Conservation (phyloP, 2,888 invertebrate genomes). For the Harpalus rufipes region DNA sequence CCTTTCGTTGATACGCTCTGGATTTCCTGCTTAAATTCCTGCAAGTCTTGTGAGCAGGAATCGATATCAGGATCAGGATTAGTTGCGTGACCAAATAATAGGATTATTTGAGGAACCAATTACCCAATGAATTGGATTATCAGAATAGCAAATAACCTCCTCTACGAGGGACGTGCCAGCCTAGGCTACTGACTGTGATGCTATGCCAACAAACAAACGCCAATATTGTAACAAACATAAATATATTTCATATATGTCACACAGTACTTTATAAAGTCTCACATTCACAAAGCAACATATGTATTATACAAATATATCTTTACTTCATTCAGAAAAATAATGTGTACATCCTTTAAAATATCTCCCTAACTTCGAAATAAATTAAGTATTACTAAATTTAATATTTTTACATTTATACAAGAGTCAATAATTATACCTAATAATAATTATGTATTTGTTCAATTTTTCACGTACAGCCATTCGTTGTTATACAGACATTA, state of each 20-base stretch:
- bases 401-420: not conserved
- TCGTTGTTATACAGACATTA: no score
- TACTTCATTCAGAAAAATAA: slow-evolving; percentile 56
- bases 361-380: not conserved
- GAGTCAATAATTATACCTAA: not conserved
- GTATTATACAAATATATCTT: slow-evolving; percentile 58
- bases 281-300: slow-evolving; percentile 49
- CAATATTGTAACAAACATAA: slow-evolving; percentile 60
- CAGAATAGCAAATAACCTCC: slow-evolving; percentile 59
- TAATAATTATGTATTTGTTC: no score
- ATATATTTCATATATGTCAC: slow-evolving; percentile 63
- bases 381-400: not conserved
- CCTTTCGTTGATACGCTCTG: not conserved
- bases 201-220: slow-evolving; percentile 2
- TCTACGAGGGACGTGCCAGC: slow-evolving; percentile 3
- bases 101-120: slow-evolving; percentile 67
- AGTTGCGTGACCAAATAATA: slow-evolving; percentile 66
- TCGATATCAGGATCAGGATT: slow-evolving; percentile 57
- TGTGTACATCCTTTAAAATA: not conserved
- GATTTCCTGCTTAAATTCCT: not conserved
- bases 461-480: no score
- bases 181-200: no score
- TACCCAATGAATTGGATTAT: slow-evolving; percentile 66
- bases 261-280: slow-evolving; percentile 51
- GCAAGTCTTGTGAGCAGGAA: slow-evolving; percentile 25